Evolutionary conservation across 1,140 invertebrate species (phyloP).

Genomic region (Zaprionus nigranus): DNA sequence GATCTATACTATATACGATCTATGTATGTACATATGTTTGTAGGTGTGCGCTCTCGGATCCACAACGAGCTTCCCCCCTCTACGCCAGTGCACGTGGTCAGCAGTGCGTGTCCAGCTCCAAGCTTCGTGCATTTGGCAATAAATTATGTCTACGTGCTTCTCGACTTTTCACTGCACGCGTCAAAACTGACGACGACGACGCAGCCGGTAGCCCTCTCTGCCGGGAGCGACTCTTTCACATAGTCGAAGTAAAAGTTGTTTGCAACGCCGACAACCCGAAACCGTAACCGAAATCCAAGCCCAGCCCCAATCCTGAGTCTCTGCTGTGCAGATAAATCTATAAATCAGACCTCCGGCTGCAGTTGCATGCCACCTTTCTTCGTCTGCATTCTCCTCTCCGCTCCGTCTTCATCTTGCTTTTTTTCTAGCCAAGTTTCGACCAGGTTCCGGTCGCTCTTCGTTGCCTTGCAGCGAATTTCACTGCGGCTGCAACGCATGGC

Average conservation of each 20-base stretch:
- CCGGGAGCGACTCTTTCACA: neutral
- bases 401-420: conserved; percentile 1
- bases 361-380: conserved; percentile 17
- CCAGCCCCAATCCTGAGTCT: neutral
- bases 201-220: neutral
- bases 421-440: conserved; percentile 9
- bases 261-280: neutral
- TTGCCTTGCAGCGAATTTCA: conserved; percentile 18
- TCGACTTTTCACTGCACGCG: conserved; percentile 41
- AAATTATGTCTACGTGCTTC: conserved; percentile 44
- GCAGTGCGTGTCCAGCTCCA: conserved; percentile 34
- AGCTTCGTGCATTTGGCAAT: conserved; percentile 45
- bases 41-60: no score
- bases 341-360: conserved; percentile 17
- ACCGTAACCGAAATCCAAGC: neutral
- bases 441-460: conserved; percentile 21
- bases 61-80: conserved; percentile 19
- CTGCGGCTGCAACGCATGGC: conserved; percentile 30
- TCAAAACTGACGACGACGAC: conserved; percentile 10
- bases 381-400: neutral
- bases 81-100: conserved; percentile 70
- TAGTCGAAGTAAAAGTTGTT: neutral
- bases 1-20: neutral
- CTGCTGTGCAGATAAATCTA: conserved; percentile 1
- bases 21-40: conserved; percentile 85